A percentile compares a stretch with the other conserved stretches of the same genome.
Conservation (phyloP, 2,113 vertebrate genomes). For the Chlamydotis undulata region DNA sequence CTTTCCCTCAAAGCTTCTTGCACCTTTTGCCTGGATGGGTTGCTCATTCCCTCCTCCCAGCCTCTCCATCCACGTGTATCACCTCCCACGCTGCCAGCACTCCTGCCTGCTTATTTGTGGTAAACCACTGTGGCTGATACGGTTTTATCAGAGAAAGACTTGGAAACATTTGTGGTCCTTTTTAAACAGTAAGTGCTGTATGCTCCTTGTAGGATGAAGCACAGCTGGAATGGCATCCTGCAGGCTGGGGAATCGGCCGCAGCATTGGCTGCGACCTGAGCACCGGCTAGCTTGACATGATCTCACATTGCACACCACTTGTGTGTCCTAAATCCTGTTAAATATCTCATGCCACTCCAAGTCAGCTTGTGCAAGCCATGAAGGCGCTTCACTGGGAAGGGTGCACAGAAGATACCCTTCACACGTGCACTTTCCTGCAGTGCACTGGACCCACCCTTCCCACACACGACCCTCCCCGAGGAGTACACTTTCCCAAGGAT, state of each 20-base stretch:
- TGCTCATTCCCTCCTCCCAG: neutral
- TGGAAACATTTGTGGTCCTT: neutral
- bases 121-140: neutral
- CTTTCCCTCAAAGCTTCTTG: neutral
- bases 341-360: rapidly evolving
- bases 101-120: neutral
- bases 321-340: neutral
- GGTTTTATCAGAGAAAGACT: neutral
- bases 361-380: neutral
- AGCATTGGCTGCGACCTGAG: neutral
- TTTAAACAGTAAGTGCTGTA: neutral
- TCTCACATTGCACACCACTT: neutral
- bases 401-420: neutral
- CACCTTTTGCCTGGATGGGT: neutral
- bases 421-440: rapidly evolving
- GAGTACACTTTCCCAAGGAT: neutral
- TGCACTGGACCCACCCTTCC: rapidly evolving
- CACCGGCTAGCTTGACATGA: rapidly evolving
- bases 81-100: rapidly evolving
- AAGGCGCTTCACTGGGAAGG: neutral
- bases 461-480: neutral
- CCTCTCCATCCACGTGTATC: rapidly evolving
- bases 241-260: neutral
- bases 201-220: neutral
- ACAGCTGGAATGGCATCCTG: neutral